phyloP scores from a whole-genome alignment of 2,888 invertebrate genomes.

The Oscheius sp. region DNA sequence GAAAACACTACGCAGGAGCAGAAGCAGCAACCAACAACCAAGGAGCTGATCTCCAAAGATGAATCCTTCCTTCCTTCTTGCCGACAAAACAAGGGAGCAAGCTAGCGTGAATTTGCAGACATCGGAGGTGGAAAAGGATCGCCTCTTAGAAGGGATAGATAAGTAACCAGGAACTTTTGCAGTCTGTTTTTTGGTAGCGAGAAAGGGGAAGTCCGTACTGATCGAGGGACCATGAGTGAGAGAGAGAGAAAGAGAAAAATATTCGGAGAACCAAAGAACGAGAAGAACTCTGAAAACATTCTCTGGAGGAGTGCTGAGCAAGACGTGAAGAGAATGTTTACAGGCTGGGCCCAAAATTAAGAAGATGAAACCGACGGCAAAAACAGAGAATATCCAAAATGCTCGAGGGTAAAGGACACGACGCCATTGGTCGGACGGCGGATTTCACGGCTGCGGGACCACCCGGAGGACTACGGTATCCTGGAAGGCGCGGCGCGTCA shows the following conservation, averaged over 20 bases:
- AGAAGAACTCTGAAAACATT: slow-evolving; percentile 1
- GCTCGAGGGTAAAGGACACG: background rate
- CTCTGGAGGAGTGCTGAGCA: background rate
- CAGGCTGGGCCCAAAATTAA: background rate
- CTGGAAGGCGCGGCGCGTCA: slow-evolving; percentile 3
- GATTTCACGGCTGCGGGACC: slow-evolving; percentile 3
- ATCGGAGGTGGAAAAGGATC: too few relatives aligned
- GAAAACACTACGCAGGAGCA: slow-evolving; percentile 22
- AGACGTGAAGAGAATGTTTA: slow-evolving; percentile 4
- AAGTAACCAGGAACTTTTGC: background rate
- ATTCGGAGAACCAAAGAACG: slow-evolving; percentile 4
- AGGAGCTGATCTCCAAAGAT: background rate
- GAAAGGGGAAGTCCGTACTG: background rate
- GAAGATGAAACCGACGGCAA: background rate
- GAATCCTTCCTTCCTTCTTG: too few relatives aligned
- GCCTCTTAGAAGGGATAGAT: background rate
- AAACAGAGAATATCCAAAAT: background rate
- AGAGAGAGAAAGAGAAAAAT: background rate
- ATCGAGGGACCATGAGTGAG: background rate
- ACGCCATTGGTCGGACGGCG: slow-evolving; percentile 5
- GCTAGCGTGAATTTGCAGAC: too few relatives aligned
- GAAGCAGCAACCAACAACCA: slow-evolving; percentile 18
- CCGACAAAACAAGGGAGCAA: too few relatives aligned
- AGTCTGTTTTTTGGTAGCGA: background rate
- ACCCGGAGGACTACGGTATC: slow-evolving; percentile 9